These are phyloP conservation scores for Rachycentron canadum DNA, from an alignment of 2,797 vertebrate genomes.

Conservation along the genomic window DNA sequence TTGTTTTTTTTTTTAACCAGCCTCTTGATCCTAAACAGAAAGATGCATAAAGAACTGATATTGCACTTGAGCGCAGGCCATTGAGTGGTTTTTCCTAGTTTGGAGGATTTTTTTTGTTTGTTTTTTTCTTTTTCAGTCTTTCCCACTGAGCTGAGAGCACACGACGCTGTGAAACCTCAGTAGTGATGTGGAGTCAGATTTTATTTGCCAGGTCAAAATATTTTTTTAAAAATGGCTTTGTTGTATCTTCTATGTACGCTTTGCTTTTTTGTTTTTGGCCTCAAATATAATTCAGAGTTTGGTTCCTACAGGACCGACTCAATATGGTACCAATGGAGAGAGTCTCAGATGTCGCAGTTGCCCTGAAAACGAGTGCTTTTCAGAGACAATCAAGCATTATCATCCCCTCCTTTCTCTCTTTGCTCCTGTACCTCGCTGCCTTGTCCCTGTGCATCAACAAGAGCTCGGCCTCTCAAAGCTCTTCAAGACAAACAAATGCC, in stretches of 20 bases:
- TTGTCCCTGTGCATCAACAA: constrained; percentile 70
- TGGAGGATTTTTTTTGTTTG: constrained; percentile 1
- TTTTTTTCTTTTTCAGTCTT: constrained; percentile 41
- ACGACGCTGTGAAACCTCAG: constrained; percentile 57
- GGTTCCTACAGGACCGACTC: constrained; percentile 58
- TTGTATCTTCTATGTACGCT: constrained; percentile 57
- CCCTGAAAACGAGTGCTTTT: constrained; percentile 62
- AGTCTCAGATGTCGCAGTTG: constrained; percentile 56
- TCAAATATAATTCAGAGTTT: constrained; percentile 52
- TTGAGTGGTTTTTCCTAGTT: constrained; percentile 54
- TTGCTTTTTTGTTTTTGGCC: constrained; percentile 58
- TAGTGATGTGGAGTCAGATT: constrained; percentile 76
- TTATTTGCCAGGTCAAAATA: constrained; percentile 35
- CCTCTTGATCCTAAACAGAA: constrained; percentile 48
- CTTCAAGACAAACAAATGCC: constrained; percentile 73
- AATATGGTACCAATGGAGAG: constrained; percentile 76
- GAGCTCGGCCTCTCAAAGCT: constrained; percentile 47
- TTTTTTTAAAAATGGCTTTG: constrained; percentile 25
- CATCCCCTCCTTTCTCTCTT: constrained; percentile 40
- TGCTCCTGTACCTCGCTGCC: constrained; percentile 78
- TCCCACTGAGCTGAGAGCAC: constrained; percentile 79
- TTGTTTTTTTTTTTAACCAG: constrained; percentile 21
- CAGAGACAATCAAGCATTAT: constrained; percentile 57
- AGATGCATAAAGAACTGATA: constrained; percentile 52
- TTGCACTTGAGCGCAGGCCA: constrained; percentile 67